Base-by-base conservation (phyloP, 1,140 invertebrate genomes). In the Lepeophtheirus salmonis region DNA sequence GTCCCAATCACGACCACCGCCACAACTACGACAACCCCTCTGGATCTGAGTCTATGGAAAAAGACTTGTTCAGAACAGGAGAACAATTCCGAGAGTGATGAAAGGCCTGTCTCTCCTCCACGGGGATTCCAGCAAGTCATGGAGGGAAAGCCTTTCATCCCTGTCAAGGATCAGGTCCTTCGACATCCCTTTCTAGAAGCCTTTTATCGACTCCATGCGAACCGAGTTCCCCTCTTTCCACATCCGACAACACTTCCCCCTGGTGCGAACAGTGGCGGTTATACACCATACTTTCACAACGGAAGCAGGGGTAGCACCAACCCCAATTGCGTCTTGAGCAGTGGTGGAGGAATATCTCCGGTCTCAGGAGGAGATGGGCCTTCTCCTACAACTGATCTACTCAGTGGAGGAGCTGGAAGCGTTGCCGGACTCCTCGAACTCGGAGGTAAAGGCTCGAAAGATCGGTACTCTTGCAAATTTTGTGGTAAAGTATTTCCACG, bases 391-490 rank as follows among this genome's bases (percentile, higher is more conserved):
- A 56, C 54, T 64, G 20, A 62, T 64, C 58, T n/a, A n/a, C n/a
- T n/a, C n/a, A n/a, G n/a, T n/a, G 30, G 6, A 60, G 61, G 1
- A 49, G 61, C n/a, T 62, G 63, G 20, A 63, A 61, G 26, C 62
- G 60, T 20, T 62, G 65, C 16, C 30, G 30, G 30, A 41, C 6
- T 6, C n/a, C 6, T 41, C n/a, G 30, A 41, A 6, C 6, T 10
- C 6, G 30, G n/a, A 41, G 55, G 23, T 17, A 3, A 23, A 17
- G 13, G 3, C 30, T 16, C 61, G 54, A 76, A 77, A 67, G 94
- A 97, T 70, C 78, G 92, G 26, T 98, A 97, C 73, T 85, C 89
- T 2, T 98, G 95, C 74, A 95, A 94, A 69, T 99, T 92, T 73
- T 98, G 95, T 70, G 90, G 91, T 6, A 98, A 97, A 71, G 83